These are phyloP conservation scores for Craterocephalus amniculus DNA, from an alignment of 2,797 vertebrate species.

Conservation along the genomic window DNA sequence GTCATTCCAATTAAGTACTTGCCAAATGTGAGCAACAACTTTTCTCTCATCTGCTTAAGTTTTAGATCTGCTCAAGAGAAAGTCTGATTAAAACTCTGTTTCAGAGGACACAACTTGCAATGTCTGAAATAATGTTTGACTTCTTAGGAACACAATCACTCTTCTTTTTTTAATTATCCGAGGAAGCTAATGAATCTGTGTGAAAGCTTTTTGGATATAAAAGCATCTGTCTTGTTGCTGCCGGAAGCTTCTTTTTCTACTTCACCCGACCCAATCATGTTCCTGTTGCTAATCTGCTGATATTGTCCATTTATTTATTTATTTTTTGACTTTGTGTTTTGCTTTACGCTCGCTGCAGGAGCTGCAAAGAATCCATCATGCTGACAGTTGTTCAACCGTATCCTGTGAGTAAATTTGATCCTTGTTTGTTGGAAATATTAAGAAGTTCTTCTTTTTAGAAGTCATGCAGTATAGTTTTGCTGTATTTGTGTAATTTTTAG, in stretches of 20 bases:
- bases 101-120: background rate
- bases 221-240: conserved; percentile 12
- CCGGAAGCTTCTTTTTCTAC: conserved; percentile 38
- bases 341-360: conserved; percentile 80
- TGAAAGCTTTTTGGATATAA: conserved; percentile 12
- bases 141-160: background rate
- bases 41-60: conserved; percentile 1
- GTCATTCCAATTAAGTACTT: background rate
- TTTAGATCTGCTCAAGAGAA: conserved; percentile 9
- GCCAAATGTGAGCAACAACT: conserved; percentile 13
- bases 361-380: conserved; percentile 96
- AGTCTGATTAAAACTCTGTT: background rate
- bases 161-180: conserved; percentile 10
- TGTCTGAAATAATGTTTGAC: background rate
- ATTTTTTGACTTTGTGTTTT: conserved; percentile 37
- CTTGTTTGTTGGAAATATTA: background rate
- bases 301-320: background rate
- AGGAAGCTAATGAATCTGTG: conserved; percentile 18
- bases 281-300: conserved; percentile 8
- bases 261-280: conserved; percentile 40
- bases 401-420: conserved; percentile 86
- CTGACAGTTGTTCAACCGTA: conserved; percentile 95
- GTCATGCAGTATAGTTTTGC: background rate
- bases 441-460: background rate
- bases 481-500: background rate